Percentiles rank a stretch among this genome's conserved stretches.
Conservation (phyloP, 1,140 invertebrate species). For the Camponotus vicinus region DNA sequence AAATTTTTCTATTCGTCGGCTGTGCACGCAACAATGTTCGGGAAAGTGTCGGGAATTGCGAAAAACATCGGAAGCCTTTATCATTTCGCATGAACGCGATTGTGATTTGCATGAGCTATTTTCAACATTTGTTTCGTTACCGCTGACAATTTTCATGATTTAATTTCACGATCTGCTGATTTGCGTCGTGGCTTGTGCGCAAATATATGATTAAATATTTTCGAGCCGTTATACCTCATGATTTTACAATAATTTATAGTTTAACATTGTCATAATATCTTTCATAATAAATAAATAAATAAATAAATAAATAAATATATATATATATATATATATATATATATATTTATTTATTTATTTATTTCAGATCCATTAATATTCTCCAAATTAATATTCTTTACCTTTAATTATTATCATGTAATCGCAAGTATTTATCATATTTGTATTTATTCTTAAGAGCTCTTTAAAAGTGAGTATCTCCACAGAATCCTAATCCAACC, state of each 20-base stretch:
- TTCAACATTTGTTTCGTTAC: conserved; percentile 60
- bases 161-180: conserved; percentile 56
- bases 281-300: background rate
- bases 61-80: conserved; percentile 54
- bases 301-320: background rate
- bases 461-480: background rate
- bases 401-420: background rate
- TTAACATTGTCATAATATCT: background rate
- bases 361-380: background rate
- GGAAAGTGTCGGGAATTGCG: conserved; percentile 54
- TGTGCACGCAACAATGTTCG: background rate
- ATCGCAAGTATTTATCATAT: background rate
- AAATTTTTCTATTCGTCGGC: conserved; percentile 58
- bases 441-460: background rate
- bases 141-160: conserved; percentile 53
- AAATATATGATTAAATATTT: conserved; percentile 29
- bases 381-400: background rate
- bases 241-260: background rate
- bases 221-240: background rate
- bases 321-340: too few species aligned
- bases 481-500: background rate
- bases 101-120: conserved; percentile 55
- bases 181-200: background rate
- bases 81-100: background rate
- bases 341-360: background rate